Evolutionary conservation across 2,797 vertebrate genomes (phyloP).

Genomic region (Pseudomugil gertrudae): DNA sequence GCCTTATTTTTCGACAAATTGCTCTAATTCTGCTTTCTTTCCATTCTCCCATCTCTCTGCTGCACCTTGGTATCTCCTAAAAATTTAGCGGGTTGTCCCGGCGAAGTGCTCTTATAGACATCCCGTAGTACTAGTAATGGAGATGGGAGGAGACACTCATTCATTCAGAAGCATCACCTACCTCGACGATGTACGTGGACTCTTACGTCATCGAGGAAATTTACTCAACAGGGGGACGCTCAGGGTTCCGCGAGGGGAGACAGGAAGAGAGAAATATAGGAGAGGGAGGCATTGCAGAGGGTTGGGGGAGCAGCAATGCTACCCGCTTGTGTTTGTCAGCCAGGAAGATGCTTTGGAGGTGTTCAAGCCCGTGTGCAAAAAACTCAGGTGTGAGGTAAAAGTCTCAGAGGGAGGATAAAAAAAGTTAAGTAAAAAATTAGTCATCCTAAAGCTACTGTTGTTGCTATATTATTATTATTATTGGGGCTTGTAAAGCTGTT

Average conservation of each 20-base stretch:
- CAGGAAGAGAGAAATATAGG: not conserved
- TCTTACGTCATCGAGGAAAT: constrained; percentile 82
- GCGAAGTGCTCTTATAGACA: constrained; percentile 85
- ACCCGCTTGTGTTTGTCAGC: constrained; percentile 13
- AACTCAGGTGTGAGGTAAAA: constrained; percentile 5
- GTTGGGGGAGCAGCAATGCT: constrained; percentile 8
- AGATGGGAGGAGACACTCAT: constrained; percentile 83
- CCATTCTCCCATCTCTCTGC: constrained; percentile 39
- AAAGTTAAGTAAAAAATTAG: constrained; percentile 31
- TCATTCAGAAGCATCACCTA: constrained; percentile 86
- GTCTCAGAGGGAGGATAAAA: constrained; percentile 5
- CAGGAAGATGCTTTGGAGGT: constrained; percentile 34
- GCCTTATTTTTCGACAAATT: constrained; percentile 5
- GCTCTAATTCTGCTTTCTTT: constrained; percentile 37
- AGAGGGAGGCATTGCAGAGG: constrained; percentile 19
- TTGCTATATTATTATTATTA: constrained; percentile 4
- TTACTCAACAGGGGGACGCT: constrained; percentile 79
- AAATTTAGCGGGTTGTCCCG: constrained; percentile 82
- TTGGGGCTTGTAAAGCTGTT: not conserved
- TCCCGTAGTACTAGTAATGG: constrained; percentile 84
- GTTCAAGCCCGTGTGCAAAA: constrained; percentile 12
- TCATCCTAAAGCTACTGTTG: constrained; percentile 16
- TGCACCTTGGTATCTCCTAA: constrained; percentile 66
- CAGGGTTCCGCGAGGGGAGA: constrained; percentile 73
- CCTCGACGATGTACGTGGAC: constrained; percentile 79